These are phyloP conservation scores for Lamproptera curius DNA, from an alignment of 2,888 invertebrate genomes.

Conservation along the genomic window DNA sequence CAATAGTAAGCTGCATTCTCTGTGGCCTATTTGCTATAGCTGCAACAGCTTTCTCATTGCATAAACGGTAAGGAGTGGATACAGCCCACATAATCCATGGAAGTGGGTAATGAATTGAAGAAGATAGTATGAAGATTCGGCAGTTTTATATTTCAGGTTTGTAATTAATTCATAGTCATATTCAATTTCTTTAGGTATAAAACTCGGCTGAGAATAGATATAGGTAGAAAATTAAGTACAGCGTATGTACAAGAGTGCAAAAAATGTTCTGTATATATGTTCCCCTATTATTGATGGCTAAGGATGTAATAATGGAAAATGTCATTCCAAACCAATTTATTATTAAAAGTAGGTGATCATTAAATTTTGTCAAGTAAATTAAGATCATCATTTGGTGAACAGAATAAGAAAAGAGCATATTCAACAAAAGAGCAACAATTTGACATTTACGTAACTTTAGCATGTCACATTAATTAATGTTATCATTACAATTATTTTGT, in stretches of 20 bases:
- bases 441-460: constrained; percentile 1
- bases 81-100: too few relatives aligned
- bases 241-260: not conserved
- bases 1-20: constrained; percentile 26
- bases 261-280: not conserved
- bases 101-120: too few relatives aligned
- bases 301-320: not conserved
- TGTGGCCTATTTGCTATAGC: constrained; percentile 33
- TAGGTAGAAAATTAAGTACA: not conserved
- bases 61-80: constrained; percentile 20
- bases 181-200: not conserved
- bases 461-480: not conserved
- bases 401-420: too few relatives aligned
- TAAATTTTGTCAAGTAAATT: too few relatives aligned
- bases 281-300: not conserved
- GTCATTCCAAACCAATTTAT: not conserved
- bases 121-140: not conserved
- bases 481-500: constrained; percentile 1
- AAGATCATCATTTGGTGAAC: too few relatives aligned
- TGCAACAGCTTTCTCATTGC: constrained; percentile 31
- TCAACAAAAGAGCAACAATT: not conserved
- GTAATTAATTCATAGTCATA: constrained; percentile 4
- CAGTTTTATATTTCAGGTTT: not conserved
- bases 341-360: too few relatives aligned
- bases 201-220: not conserved